Evolutionary conservation across 2,888 invertebrate species (phyloP), one percentile per base, ranked within the genome.

Genomic region (Tryphoninae sp.): DNA sequence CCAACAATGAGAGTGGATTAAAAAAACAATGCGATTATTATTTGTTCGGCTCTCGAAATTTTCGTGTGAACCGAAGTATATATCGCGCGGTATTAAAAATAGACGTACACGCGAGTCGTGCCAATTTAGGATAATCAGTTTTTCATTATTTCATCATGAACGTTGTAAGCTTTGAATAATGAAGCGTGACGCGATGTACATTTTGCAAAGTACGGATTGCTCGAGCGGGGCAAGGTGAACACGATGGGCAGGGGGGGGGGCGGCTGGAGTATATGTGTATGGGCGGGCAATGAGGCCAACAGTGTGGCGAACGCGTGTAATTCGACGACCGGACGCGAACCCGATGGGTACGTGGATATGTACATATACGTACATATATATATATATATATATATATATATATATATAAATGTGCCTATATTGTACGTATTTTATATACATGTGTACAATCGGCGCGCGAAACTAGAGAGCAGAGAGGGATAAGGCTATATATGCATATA

Each of bases 281-380:
- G 22, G 42, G 40, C 67, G 42, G 62, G 61, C 76, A 72, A 80
- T 68, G 62, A 62, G 77, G 77, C 80, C 76, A 68, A 71, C 23
- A 58, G 55, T 69, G 75, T 80, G 62, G 75, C 51, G 75, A 71
- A 69, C 69, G 75, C 75, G 65, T 65, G 80, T 71, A 75, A 80
- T 71, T 55, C 67, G 71, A 67, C 72, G 67, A 67, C 42, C 67
- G 68, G 65, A 80, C 71, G 75, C 62, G 59, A 78, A 62, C 40
- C 67, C 73, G 67, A 78, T 73, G 73, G 78, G 65, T 51, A 72
- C 45, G 76, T 64, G 73, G 67, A 77, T 69, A 78, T 59, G 61
- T 64, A 33, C 53, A 42, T 55, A 55, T 55, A 4, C 22, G 59
- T 69, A 78, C 40, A 65, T 9, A 16, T 33, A 42, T 62, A 42